Base-by-base conservation (phyloP, 1,140 invertebrate genomes). In the Drosophila saltans region DNA sequence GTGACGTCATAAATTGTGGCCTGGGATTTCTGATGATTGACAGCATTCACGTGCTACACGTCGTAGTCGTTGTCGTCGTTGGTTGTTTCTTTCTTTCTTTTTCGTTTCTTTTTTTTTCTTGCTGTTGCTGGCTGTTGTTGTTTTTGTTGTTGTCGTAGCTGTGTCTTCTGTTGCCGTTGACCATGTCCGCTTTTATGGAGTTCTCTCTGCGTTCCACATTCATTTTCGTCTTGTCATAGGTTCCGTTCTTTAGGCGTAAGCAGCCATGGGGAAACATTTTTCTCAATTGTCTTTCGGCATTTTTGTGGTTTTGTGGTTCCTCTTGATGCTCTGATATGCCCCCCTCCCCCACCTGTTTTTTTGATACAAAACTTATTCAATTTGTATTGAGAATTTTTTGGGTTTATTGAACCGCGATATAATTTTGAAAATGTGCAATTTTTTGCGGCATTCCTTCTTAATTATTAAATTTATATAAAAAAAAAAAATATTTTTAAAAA, bases 41-140 rank as follows among this genome's bases (percentile, higher is more conserved):
- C 84, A 90, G 84, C 84, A 81, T 80, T 88, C 84, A 88, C 84
- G 84, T 88, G 84, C 84, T 84, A 64, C 85, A 89, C 80, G 73
- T 84, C 83, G 78, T 24, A 9, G 45, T 62, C 62, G 48, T 69
- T 67, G 64, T 66, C 56, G 58, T 43, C 28, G 36, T n/a, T 66
- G 48, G 58, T 58, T 66, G 28, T 60, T 58, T 36, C 33, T 36
- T 36, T 36, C 33, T 36, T 36, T 36, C 6, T 7, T 36, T 36
- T 36, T 36, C 33, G 3, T 36, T 36, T 36, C 6, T 36, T 36
- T 36, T 36, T 36, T 36, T 36, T 36, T 36, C 39, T 55, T 59
- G 43, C 45, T 11, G 11, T 45, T 24, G 21, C 21, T 48, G 45
- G 33, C 4, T 62, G 39, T 9, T 43, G 52, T 40, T 45, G 56